Percentiles rank a stretch among this genome's conserved stretches.
Conservation (phyloP, 2,797 vertebrate genomes). For the Melanotaenia parkinsoni region DNA sequence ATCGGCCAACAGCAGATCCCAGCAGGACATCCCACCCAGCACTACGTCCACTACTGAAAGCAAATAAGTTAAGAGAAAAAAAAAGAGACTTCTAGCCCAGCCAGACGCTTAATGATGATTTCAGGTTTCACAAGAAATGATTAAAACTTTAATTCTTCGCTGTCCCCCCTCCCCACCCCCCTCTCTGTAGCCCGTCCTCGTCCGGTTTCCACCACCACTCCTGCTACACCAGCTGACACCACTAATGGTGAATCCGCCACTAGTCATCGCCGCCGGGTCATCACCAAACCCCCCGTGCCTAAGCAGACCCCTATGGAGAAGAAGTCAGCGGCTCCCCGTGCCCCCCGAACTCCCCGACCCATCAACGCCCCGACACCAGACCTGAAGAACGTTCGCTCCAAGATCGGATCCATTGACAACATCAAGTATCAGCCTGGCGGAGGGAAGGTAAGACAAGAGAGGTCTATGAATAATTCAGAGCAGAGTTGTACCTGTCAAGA, state of each 20-base stretch:
- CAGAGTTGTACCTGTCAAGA: slow-evolving; percentile 5
- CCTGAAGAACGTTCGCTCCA: slow-evolving; percentile 93
- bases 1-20: too few relatives aligned
- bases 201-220: slow-evolving; percentile 59
- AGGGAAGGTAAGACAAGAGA: slow-evolving; percentile 89
- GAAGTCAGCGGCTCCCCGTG: slow-evolving; percentile 80
- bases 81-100: background rate
- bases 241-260: slow-evolving; percentile 69
- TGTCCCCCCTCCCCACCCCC: too few relatives aligned
- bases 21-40: too few relatives aligned
- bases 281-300: slow-evolving; percentile 85
- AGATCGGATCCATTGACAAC: slow-evolving; percentile 98
- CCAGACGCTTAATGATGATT: background rate
- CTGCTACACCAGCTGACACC: slow-evolving; percentile 65
- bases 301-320: slow-evolving; percentile 82
- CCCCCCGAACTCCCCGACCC: slow-evolving; percentile 77
- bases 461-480: slow-evolving; percentile 21
- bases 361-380: slow-evolving; percentile 85
- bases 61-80: background rate
- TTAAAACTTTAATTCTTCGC: background rate
- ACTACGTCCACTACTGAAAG: too few relatives aligned
- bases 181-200: slow-evolving; percentile 69
- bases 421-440: slow-evolving; percentile 99
- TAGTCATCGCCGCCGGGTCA: slow-evolving; percentile 71
- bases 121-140: background rate